Evolutionary conservation across 2,888 invertebrate genomes (phyloP).

Genomic region (Eupithecia vulgata): DNA sequence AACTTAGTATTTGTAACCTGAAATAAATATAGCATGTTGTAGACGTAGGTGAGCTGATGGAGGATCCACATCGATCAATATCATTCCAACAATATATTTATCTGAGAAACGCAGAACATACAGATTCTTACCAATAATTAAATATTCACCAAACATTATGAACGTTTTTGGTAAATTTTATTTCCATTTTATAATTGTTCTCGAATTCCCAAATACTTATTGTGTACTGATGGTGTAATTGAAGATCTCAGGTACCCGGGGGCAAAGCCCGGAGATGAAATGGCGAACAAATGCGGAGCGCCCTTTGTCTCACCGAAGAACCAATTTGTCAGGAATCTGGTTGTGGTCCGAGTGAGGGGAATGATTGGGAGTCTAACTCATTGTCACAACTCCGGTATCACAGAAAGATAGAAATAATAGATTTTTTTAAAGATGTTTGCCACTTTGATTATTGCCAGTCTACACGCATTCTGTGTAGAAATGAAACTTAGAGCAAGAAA

Average conservation of each 20-base stretch:
- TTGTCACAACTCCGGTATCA: not conserved
- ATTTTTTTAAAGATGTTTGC: too few species aligned
- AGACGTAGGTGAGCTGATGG: too few species aligned
- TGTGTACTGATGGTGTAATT: constrained; percentile 51
- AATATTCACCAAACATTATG: not conserved
- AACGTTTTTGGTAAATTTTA: not conserved
- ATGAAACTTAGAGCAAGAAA: too few species aligned
- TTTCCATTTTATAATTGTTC: not conserved
- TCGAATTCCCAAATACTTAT: not conserved
- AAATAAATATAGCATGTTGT: too few species aligned
- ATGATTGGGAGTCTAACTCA: not conserved
- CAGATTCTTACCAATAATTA: not conserved
- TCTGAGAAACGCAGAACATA: too few species aligned
- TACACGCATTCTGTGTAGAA: too few species aligned
- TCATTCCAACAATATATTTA: too few species aligned
- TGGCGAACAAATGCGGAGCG: not conserved
- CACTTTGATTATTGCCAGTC: too few species aligned
- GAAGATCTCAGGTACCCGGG: constrained; percentile 46
- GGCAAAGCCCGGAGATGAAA: not conserved
- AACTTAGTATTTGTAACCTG: too few species aligned
- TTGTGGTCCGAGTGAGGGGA: constrained; percentile 3
- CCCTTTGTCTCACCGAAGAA: not conserved
- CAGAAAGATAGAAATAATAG: too few species aligned
- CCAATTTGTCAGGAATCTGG: constrained; percentile 4
- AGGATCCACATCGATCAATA: too few species aligned